phyloP scores from a whole-genome alignment of 2,113 vertebrate genomes.

The Beaufortia kweichowensis region DNA sequence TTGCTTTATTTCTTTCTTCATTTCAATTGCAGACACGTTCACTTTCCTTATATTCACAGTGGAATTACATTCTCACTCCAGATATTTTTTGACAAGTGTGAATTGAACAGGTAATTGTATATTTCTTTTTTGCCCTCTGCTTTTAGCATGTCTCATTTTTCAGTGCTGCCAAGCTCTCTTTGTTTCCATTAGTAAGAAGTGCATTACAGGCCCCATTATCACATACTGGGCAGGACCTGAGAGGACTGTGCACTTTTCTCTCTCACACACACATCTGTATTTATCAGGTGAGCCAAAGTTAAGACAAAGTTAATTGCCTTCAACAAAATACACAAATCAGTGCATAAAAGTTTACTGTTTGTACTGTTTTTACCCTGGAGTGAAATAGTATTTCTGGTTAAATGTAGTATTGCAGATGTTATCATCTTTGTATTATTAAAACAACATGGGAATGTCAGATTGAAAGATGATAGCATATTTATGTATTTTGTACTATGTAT shows the following conservation, averaged over 20 bases:
- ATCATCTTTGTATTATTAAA: neutral
- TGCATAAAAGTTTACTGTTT: neutral
- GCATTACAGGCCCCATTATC: conserved; percentile 50
- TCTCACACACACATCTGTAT: neutral
- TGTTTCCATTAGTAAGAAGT: conserved; percentile 53
- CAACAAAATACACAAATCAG: neutral
- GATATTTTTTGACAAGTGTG: conserved; percentile 41
- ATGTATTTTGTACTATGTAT: too few relatives aligned
- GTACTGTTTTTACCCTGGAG: neutral
- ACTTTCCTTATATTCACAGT: conserved; percentile 47
- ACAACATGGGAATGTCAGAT: neutral
- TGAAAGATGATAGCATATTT: neutral
- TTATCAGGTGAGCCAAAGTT: neutral
- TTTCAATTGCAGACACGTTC: conserved; percentile 10
- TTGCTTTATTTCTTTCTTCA: neutral
- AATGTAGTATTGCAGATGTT: neutral
- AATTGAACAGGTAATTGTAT: conserved; percentile 51
- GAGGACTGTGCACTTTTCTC: conserved; percentile 21
- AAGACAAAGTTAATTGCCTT: neutral
- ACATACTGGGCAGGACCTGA: conserved; percentile 27
- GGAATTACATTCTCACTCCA: conserved; percentile 51
- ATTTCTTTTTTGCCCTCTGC: conserved; percentile 31
- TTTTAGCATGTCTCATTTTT: conserved; percentile 41
- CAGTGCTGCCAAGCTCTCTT: conserved; percentile 22
- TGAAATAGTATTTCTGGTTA: neutral